Conservation (phyloP, 2,888 invertebrate species). For the Mycogona germanica region DNA sequence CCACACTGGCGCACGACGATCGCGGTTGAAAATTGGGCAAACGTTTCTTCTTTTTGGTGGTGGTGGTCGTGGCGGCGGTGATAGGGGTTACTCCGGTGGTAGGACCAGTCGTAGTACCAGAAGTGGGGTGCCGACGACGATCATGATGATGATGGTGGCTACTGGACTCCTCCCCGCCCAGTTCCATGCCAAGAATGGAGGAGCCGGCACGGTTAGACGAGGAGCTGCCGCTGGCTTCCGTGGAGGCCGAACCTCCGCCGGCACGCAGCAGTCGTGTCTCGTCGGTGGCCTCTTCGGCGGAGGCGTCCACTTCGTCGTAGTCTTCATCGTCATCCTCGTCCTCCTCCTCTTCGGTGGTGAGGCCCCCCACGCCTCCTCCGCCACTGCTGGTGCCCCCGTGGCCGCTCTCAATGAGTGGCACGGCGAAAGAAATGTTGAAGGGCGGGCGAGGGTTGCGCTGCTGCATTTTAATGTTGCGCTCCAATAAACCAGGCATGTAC, state of each 20-base stretch:
- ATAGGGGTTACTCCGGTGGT: slow-evolving; percentile 17
- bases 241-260: slow-evolving; percentile 31
- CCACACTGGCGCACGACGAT: slow-evolving; percentile 61
- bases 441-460: slow-evolving; percentile 42
- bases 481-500: slow-evolving; percentile 80
- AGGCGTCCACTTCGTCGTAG: slow-evolving; percentile 24
- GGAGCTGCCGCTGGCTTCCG: slow-evolving; percentile 16
- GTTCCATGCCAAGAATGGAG: slow-evolving; percentile 1
- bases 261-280: slow-evolving; percentile 54
- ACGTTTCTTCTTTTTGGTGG: slow-evolving; percentile 18
- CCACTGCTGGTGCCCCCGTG: neutral
- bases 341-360: no score
- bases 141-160: neutral
- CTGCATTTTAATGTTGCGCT: slow-evolving; percentile 57
- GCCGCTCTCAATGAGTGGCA: slow-evolving; percentile 34
- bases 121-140: no score
- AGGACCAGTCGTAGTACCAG: no score
- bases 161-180: neutral
- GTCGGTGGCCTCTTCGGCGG: slow-evolving; percentile 40
- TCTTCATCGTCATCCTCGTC: slow-evolving; percentile 16
- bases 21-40: slow-evolving; percentile 43
- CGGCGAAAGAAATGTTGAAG: slow-evolving; percentile 76
- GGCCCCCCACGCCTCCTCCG: neutral
- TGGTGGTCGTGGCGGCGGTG: slow-evolving; percentile 21
- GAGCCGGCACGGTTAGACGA: slow-evolving; percentile 16